Evolutionary conservation across 64 coral and sea anemone species (phyloP), one percentile per base, ranked within the genome.

Genomic region (Stichodactyla mertensii): DNA sequence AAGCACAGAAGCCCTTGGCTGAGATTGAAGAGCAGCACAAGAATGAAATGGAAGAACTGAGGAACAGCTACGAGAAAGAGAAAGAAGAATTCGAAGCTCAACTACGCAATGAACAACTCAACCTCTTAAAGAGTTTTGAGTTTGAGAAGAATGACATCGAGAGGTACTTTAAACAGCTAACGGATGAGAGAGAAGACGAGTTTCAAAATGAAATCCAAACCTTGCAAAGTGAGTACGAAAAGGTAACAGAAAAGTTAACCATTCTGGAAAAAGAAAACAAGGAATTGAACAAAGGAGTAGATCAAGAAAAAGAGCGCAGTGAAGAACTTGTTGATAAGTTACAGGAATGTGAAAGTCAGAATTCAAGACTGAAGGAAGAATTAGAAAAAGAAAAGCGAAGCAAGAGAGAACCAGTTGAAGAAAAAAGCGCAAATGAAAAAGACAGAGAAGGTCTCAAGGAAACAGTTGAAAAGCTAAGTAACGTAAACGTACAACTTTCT

Each of bases 101-200:
- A 90, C 83, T 93, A 51, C 79, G 94, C 61, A 97, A 93, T 31
- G 94, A 97, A 61, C 94, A 97, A 52, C 85, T 97, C 26, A 92
- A 90, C 62, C 88, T 93, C 14, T 45, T 97, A 4, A 89, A 89
- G 77, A 97, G 88, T 57, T 93, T 97, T 51, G 87, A 89, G 24
- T 93, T 97, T 88, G 94, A 97, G 83, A 90, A 87, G 52, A 86
- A 88, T 81, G 94, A 97, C 61, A 64, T 90, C 4, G 91, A 97
- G 56, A 92, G 82, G 28, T 71, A 69, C 26, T 97, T 83, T 57
- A 70, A 97, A 82, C 84, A 87, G 7, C 24, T 90, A 24, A 81
- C 93, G 51, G 86, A 90, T 24, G 87, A 57, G 8, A 89, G 70
- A 53, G 88, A 97, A 88, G 53, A 52, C 4, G 94, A 97, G 54